phyloP scores from a whole-genome alignment of 2,113 vertebrate genomes.

The Rhinoderma darwinii region DNA sequence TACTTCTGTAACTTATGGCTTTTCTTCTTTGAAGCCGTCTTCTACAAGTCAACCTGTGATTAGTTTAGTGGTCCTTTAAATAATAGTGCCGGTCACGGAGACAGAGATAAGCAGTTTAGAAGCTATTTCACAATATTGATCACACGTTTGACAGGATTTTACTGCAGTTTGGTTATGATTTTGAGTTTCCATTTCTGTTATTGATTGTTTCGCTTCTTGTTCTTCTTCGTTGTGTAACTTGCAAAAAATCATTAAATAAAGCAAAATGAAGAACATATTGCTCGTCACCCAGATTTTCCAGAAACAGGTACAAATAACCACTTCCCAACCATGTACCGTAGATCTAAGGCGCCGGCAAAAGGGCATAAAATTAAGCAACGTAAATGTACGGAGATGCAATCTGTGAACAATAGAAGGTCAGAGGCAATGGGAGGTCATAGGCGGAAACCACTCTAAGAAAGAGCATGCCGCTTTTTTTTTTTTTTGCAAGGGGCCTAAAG shows the following conservation, averaged over 20 bases:
- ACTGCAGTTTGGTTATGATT: conserved; percentile 1
- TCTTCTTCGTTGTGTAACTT: not conserved
- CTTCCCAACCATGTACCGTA: not conserved
- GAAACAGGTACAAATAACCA: not conserved
- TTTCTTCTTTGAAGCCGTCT: not conserved
- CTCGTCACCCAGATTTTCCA: not conserved
- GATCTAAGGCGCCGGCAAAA: not conserved
- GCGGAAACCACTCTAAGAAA: too few relatives aligned
- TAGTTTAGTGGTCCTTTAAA: not conserved
- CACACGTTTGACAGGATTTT: not conserved
- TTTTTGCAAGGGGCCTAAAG: too few relatives aligned
- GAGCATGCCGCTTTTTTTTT: too few relatives aligned
- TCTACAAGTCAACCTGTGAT: not conserved
- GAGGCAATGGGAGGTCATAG: too few relatives aligned
- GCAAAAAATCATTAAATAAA: not conserved
- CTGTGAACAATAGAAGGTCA: too few relatives aligned
- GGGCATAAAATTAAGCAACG: not conserved
- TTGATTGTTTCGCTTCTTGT: conserved; percentile 1
- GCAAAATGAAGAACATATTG: not conserved
- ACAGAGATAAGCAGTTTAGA: conserved; percentile 14
- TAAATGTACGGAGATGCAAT: not conserved
- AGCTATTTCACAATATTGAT: conserved; percentile 13
- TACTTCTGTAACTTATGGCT: not conserved
- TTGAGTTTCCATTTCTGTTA: not conserved
- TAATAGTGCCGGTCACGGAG: conserved; percentile 13